Conservation (phyloP, 2,888 invertebrate genomes). For the Drosophila anomalipes region DNA sequence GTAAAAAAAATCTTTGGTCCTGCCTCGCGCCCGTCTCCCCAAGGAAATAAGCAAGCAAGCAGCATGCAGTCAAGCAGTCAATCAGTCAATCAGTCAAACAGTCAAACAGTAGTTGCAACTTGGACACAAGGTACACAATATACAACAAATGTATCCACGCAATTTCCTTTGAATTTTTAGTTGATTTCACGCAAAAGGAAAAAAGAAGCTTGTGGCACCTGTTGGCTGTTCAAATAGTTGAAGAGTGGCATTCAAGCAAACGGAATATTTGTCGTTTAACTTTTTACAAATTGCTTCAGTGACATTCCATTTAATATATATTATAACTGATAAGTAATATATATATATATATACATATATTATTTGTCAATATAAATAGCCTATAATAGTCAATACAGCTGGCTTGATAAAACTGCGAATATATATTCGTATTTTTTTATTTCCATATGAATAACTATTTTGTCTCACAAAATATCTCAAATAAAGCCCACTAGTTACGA, state of each 20-base stretch:
- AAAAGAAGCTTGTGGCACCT: background rate
- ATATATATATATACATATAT: background rate
- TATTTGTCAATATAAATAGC: background rate
- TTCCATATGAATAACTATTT: background rate
- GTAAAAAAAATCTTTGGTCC: constrained; percentile 17
- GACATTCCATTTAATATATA: background rate
- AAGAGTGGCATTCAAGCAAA: background rate
- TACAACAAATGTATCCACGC: background rate
- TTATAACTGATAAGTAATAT: too few relatives aligned
- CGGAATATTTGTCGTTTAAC: background rate
- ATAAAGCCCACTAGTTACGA: too few relatives aligned
- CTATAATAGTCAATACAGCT: background rate
- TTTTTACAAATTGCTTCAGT: background rate
- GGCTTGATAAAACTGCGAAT: background rate
- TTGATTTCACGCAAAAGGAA: constrained; percentile 1
- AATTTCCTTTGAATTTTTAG: constrained; percentile 10
- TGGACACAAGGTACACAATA: background rate
- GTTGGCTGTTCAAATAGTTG: background rate
- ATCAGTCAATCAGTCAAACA: background rate
- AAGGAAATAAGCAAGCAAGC: constrained; percentile 9
- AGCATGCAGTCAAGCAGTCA: background rate
- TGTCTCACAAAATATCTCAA: too few relatives aligned
- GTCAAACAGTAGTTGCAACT: background rate
- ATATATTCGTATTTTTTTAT: background rate
- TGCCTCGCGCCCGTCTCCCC: constrained; percentile 17